Base-by-base conservation (phyloP, 2,113 vertebrate genomes). In the Sprattus sprattus region DNA sequence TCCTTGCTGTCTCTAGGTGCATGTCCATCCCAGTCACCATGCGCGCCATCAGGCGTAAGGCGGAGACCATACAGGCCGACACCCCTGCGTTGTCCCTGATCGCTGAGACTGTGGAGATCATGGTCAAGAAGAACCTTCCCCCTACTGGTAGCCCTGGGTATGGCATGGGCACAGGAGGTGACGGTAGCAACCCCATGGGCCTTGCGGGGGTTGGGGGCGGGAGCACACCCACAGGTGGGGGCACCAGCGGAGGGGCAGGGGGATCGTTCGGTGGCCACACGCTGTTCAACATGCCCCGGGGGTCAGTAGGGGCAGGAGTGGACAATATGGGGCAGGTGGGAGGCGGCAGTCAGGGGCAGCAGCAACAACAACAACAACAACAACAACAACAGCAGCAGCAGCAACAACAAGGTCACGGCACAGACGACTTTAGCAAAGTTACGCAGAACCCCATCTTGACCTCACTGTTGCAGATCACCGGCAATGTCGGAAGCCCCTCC, bases 1-100 rank as follows among this genome's bases (percentile, higher is more conserved):
- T 57, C 52, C 50, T 15, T 52, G 50, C 15, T 52, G 15, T 52
- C 10, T 54, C 44, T 91, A 99, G 98, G 87, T 99, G 98, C 91
- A 99, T 99, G 98, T 99, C 98, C 89, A 99, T 99, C 83, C 98
- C 98, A 45, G 98, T 99, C 91, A 99, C 97, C 45, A 99, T 99
- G 98, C 95, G 98, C 85, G 98, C 98, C 85, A 99, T 99, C 88
- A 96, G 98, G 39, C 96, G 98, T 89, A 99, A 99, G 91, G 98
- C 98, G 78, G 98, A 99, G 95, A 99, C 98, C 78, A 99, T 99
- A 91, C 98, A 99, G 90, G 98, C 98, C 28, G 97, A 99, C 93
- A 99, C 98, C 8, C 98, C 98, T 39, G 98, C 98, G 87, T 94
- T 99, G 91, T 98, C 97, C 84, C 95, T 99, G 88, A 99, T 99